Evolutionary conservation across 2,113 vertebrate genomes (phyloP), one percentile per base, ranked within the genome.

Genomic region (Petromus typicus): DNA sequence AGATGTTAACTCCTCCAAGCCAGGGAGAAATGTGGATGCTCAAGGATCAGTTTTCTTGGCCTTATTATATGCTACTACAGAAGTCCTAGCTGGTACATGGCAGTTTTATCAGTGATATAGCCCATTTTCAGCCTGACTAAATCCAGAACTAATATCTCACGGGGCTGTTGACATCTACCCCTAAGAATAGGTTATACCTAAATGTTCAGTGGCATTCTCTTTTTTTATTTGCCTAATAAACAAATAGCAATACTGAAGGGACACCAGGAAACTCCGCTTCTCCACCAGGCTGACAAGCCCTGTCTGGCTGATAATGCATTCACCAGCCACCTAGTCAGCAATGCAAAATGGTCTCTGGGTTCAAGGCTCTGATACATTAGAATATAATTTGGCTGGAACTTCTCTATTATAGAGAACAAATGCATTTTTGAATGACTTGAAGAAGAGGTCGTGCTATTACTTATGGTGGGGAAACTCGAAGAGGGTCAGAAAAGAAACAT

Each of bases 311-410:
- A 63, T 97, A 96, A 97, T 93, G 20, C 63, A 97, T 97, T 97
- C 97, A 86, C 93, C 81, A 96, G 94, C 88, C 79, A 95, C 95
- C 95, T 95, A 90, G 95, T 96, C 91, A 94, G 97, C 75, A 85
- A 97, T 97, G 95, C 94, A 96, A 97, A 98, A 95, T 88, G 89
- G 71, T 86, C 76, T 66, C 86, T 22, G 22, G 87, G 96, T 97
- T 97, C 97, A 98, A 96, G 79, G 93, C 86, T 97, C 93, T 94
- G 95, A 94, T 94, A 91, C 94, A 97, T 98, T 96, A 97, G 96
- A 97, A 97, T 96, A 97, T 94, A 95, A 97, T 97, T 97, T 98
- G 96, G 96, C 97, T 97, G 84, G 57, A 86, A 76, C 43, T 97
- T 95, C 95, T 97, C 94, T 97, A 94, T 96, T 96, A 97, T 83